Base-by-base conservation (phyloP, 1,140 invertebrate species). In the Drosophila neocordata region DNA sequence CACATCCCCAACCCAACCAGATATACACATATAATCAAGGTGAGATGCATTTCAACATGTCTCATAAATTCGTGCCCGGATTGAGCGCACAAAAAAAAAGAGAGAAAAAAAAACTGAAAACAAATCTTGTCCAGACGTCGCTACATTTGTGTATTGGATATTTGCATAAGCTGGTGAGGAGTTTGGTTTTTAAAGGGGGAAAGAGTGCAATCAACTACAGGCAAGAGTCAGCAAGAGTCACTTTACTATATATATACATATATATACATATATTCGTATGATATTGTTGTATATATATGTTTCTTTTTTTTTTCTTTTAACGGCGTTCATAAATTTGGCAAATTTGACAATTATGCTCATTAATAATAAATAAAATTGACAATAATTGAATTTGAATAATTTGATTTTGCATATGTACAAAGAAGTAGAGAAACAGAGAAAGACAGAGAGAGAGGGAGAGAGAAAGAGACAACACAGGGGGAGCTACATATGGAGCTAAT, bases 311-410 rank as follows among this genome's bases (percentile, higher is more conserved):
- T 31, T 53, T 53, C 48, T 22, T 65, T 73, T 73, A 64, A 77
- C 62, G 64, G 76, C 72, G 69, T 83, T 83, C 83, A 88, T 90
- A 90, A 90, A 90, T 90, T 90, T 90, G 82, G 51, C 88, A 90
- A 90, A 90, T 90, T 88, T 90, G 88, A 90, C 88, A 90, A 90
- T 90, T 90, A 90, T 90, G 88, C 84, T 79, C 83, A 88, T 90
- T 88, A 90, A 84, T 90, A 90, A 90, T 90, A 90, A 90, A 90
- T 90, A 90, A 90, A 90, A 90, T 90, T 90, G 88, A 90, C 88
- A 90, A 90, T 81, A 90, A 90, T 90, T 90, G 79, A 80, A 90
- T 82, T 90, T 90, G 82, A 87, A 89, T 82, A 79, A 82, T 79
- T 85, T 83, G 76, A 69, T 76, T 82, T 79, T 79, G 82, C 78